These are phyloP conservation scores for Oncorhynchus tshawytscha DNA, from an alignment of 2,113 vertebrate species.

Conservation along the genomic window DNA sequence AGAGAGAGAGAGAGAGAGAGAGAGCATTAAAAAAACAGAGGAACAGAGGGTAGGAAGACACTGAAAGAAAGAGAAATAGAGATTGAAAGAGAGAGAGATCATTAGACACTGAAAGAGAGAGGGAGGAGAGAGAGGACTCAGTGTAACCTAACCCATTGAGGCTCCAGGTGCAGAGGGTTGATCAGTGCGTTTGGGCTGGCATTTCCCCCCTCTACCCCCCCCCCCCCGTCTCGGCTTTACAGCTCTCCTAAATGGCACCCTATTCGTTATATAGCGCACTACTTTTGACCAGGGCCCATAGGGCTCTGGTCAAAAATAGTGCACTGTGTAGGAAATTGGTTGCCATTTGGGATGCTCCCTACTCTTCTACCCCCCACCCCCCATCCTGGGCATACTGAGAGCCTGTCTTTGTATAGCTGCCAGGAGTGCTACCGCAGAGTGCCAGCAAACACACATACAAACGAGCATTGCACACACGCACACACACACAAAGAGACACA, in stretches of 20 bases:
- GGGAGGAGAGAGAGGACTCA: constrained; percentile 38
- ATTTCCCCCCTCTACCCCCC: not conserved
- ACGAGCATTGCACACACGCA: not conserved
- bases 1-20: not conserved
- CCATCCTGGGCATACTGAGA: constrained; percentile 4
- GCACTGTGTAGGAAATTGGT: too few species aligned
- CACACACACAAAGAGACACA: not conserved
- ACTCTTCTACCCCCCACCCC: not conserved
- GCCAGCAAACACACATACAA: constrained; percentile 3
- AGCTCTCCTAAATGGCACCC: too few species aligned
- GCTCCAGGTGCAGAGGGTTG: constrained; percentile 56
- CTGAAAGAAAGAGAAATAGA: not conserved
- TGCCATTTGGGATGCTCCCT: not conserved
- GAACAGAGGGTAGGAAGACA: not conserved
- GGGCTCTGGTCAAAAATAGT: too few species aligned
- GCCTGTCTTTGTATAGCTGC: constrained; percentile 37
- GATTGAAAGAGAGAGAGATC: not conserved
- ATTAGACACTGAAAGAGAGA: constrained; percentile 10
- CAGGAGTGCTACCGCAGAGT: constrained; percentile 24
- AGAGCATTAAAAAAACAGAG: not conserved
- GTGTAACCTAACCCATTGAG: constrained; percentile 54
- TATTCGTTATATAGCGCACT: too few species aligned
- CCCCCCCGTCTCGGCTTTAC: not conserved
- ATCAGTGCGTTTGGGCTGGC: constrained; percentile 37
- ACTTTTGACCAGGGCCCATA: too few species aligned